These are phyloP conservation scores for Magallana ariakensis DNA, from an alignment of 1,140 invertebrate genomes.

Conservation along the genomic window DNA sequence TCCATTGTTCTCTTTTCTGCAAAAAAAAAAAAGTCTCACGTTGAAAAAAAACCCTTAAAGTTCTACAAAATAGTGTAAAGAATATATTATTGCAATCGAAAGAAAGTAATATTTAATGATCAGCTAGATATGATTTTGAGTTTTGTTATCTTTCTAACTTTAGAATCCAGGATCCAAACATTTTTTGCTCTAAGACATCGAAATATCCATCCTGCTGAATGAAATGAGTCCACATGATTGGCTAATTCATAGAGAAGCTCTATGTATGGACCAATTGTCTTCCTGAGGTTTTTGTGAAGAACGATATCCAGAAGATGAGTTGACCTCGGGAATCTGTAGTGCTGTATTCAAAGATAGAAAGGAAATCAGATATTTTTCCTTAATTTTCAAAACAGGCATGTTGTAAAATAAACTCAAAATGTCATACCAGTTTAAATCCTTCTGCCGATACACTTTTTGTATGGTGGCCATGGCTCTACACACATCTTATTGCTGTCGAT, in stretches of 20 bases:
- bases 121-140: too few relatives aligned
- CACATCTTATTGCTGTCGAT: neutral
- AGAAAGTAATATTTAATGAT: too few relatives aligned
- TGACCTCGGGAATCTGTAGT: neutral
- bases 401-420: too few relatives aligned
- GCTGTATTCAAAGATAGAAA: neutral
- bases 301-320: neutral
- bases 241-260: neutral
- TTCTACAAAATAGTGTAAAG: fast-evolving
- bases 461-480: slow-evolving; percentile 9
- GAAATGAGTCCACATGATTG: neutral
- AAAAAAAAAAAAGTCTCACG: neutral
- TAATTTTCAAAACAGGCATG: too few relatives aligned
- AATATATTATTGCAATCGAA: too few relatives aligned
- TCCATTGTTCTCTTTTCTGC: neutral
- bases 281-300: neutral
- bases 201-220: slow-evolving; percentile 24
- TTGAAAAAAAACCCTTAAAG: fast-evolving
- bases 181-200: neutral
- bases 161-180: neutral
- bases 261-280: neutral
- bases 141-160: neutral
- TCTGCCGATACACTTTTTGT: neutral
- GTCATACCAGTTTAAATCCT: neutral
- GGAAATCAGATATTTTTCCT: too few relatives aligned